phyloP scores from a whole-genome alignment of 2,888 invertebrate genomes.

The Fragum whitleyi region DNA sequence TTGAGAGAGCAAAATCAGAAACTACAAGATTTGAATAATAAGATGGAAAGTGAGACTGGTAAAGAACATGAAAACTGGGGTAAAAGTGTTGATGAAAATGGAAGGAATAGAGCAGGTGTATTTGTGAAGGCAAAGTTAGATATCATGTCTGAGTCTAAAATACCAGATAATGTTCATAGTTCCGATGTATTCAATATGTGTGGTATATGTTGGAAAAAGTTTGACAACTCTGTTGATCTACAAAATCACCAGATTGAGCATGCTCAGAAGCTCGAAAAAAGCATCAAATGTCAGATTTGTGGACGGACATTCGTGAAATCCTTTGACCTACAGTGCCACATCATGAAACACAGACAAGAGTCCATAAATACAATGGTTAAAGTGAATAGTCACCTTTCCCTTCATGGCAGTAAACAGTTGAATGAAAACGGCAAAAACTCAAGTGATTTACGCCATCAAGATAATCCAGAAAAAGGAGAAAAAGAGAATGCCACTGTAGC shows the following conservation, averaged over 20 bases:
- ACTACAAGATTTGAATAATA: neutral
- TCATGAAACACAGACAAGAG: constrained; percentile 29
- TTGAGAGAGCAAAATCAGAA: neutral
- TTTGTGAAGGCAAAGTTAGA: too few species aligned
- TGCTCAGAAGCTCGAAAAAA: neutral
- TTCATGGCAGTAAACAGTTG: neutral
- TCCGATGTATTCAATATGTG: constrained; percentile 21
- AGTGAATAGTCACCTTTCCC: neutral
- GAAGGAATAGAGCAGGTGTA: too few species aligned
- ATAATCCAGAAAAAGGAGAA: neutral
- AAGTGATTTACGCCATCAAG: neutral
- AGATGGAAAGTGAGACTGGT: neutral
- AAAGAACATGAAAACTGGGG: neutral
- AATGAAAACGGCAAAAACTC: neutral
- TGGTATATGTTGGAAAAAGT: constrained; percentile 24
- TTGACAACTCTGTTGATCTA: constrained; percentile 4
- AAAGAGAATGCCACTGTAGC: neutral
- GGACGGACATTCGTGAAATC: constrained; percentile 16
- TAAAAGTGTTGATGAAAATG: too few species aligned
- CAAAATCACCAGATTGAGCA: constrained; percentile 35
- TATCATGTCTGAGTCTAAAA: too few species aligned
- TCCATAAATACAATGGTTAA: neutral
- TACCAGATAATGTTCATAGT: neutral
- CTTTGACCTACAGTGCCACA: constrained; percentile 44
- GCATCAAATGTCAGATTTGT: constrained; percentile 27